Evolutionary conservation across 92 coral and sea anemone genomes (phyloP), one percentile per base, ranked within the genome.

Genomic region (Nematostella vectensis): DNA sequence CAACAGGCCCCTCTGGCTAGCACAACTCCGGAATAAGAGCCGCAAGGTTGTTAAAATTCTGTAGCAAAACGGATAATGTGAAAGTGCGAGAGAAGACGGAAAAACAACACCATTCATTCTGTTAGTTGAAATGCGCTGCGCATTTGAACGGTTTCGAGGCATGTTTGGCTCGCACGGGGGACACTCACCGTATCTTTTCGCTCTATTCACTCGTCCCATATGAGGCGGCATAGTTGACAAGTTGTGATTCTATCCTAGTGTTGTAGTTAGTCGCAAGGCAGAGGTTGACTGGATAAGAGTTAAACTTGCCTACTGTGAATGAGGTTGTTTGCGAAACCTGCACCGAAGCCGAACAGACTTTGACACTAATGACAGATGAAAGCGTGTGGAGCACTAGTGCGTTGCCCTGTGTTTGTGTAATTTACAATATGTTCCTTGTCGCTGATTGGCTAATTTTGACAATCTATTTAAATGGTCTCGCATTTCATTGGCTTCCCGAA

Each of bases 321-420:
- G 56, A 69, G 69, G 76, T 61, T 93, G 88, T 93, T 93, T 93
- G 87, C 99, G 83, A 82, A 93, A 82, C 94, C 99, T 93, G 99
- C 83, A 81, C 70, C 85, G 74, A 73, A 61, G 81, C 76, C 77
- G 88, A 58, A 77, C 87, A 67, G 88, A 82, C 96, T 93, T 93
- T 93, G 99, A 93, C 99, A 93, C 84, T 93, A 87, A 93, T 93
- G 99, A 93, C 99, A 93, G 99, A 85, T 85, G 88, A 80, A 82
- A 80, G 95, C 95, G 95, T 85, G 95, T 85, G 82, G n/a, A 78
- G 88, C 95, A 81, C 39, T 63, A 48, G 87, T 36, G 95, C 95
- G 88, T 85, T 82, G 87, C 88, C 62, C 74, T 77, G 70, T 85
- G 95, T 85, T 85, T 85, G 95, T 85, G 95, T 85, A 85, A 85